These are phyloP conservation scores for Bolborhynchus lineola DNA, from an alignment of 2,113 vertebrate genomes.

Conservation along the genomic window DNA sequence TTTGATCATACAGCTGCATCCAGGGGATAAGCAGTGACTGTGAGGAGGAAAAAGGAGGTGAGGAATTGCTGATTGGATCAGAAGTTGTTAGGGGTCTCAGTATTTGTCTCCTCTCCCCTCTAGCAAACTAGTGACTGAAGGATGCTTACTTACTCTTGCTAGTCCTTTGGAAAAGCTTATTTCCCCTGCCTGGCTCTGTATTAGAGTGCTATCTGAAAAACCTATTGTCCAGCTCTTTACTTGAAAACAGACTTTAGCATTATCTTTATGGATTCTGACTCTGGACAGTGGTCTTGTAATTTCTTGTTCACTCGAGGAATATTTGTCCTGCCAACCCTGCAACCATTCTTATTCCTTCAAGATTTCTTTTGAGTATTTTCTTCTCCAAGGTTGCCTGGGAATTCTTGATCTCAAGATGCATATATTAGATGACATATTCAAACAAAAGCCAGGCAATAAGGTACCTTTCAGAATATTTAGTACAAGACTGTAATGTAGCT, in stretches of 20 bases:
- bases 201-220: not conserved
- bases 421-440: not conserved
- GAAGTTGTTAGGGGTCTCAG: not conserved
- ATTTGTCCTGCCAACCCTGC: not conserved
- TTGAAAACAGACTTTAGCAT: not conserved
- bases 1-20: not conserved
- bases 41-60: not conserved
- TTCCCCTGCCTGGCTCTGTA: not conserved
- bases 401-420: not conserved
- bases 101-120: not conserved
- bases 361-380: not conserved
- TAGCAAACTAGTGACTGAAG: not conserved
- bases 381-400: not conserved
- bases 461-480: not conserved
- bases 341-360: not conserved
- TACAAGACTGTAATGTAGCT: not conserved
- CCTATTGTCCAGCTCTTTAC: fast-evolving
- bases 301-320: not conserved
- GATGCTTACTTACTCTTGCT: not conserved
- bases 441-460: not conserved
- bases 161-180: not conserved
- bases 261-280: not conserved
- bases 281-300: not conserved
- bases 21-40: not conserved
- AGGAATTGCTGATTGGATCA: not conserved